Base-by-base conservation (phyloP, 2,113 vertebrate species). In the Tragelaphus scriptus region DNA sequence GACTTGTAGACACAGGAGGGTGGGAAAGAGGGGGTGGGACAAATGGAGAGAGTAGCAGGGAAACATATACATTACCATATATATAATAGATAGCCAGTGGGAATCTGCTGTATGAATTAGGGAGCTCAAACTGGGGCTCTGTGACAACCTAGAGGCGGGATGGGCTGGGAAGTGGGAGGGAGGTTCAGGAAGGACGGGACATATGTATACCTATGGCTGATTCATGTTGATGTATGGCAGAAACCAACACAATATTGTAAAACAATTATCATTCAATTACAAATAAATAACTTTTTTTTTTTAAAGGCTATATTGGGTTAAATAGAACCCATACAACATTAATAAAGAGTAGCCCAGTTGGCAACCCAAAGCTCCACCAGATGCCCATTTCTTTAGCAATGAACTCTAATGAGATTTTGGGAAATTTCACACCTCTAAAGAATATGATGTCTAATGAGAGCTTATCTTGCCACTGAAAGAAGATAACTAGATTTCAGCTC, bases 401-500 rank as follows among this genome's bases (percentile, higher is more conserved):
- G 17, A n/a, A 80, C n/a, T 95, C 36, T 36, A 77, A 19, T 23
- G 59, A 87, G 53, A 87, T 26, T 23, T n/a, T 47, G 36, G 59
- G 55, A 88, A 91, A 15, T 5, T 23, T 14, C 32, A n/a, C 30
- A 28, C n/a, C 53, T 68, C 44, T 30, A 14, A 44, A 44, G 25
- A 49, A 84, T 7, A 80, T 19, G 16, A 26, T 30, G 71, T 51
- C 28, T 49, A 82, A 49, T 53, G n/a, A 93, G 9, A 92, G 53
- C 17, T 71, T 63, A 94, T 75, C 32, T 56, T 96, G 32, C 84
- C 21, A 88, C 32, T 55, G 4, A 77, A 75, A 59, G 3, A 93
- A 25, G 56, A n/a, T 56, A 79, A 95, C 81, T 85, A 91, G 87
- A 95, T 96, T 59, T 96, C 92, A 93, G 85, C 9, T 81, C 75